Conservation (phyloP, 2,113 vertebrate genomes). For the Pluvialis apricaria region DNA sequence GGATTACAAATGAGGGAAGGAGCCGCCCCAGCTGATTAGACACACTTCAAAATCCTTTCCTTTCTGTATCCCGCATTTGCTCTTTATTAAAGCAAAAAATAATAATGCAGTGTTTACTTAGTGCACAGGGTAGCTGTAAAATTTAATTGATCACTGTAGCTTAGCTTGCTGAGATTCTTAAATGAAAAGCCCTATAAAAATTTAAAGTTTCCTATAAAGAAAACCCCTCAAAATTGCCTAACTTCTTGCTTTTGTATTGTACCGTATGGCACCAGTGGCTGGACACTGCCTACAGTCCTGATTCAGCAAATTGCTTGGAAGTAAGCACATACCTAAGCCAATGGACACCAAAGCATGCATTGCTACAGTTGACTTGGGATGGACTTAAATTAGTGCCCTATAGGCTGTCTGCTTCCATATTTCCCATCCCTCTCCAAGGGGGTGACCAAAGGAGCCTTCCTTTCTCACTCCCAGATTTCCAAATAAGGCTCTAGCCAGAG, state of each 20-base stretch:
- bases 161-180: conserved; percentile 36
- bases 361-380: not conserved
- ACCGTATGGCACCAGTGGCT: not conserved
- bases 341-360: not conserved
- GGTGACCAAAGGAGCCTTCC: not conserved
- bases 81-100: conserved; percentile 43
- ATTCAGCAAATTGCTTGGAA: conserved; percentile 1
- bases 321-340: not conserved
- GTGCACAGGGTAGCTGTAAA: conserved; percentile 28
- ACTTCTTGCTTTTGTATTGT: conserved; percentile 9
- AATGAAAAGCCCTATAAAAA: conserved; percentile 42
- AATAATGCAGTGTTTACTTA: not conserved
- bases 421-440: not conserved
- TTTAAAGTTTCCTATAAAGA: not conserved
- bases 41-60: conserved; percentile 25
- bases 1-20: conserved; percentile 32
- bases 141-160: conserved; percentile 50
- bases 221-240: conserved; percentile 9
- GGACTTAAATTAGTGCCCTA: not conserved
- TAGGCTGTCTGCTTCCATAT: not conserved
- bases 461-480: not conserved
- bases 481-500: not conserved
- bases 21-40: not conserved
- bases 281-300: not conserved
- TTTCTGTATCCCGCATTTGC: not conserved